Conservation (phyloP, 1,140 invertebrate species). For the Adoxophyes honmai region DNA sequence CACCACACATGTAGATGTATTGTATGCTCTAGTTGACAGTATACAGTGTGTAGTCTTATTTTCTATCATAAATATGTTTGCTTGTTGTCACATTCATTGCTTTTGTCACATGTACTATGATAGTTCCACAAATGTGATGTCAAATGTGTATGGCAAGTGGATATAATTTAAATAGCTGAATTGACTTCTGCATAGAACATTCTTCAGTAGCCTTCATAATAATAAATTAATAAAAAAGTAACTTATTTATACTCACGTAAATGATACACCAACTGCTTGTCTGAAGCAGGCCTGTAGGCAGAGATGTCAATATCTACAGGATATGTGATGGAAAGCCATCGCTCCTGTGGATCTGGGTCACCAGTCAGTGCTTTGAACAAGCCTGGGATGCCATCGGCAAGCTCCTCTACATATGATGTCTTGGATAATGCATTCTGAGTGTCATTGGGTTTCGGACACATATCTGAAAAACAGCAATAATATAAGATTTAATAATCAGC, state of each 20-base stretch:
- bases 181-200: too few relatives aligned
- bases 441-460: slow-evolving; percentile 92
- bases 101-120: too few relatives aligned
- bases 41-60: too few relatives aligned
- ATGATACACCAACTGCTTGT: slow-evolving; percentile 84
- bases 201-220: neutral
- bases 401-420: slow-evolving; percentile 92
- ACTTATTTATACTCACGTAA: slow-evolving; percentile 78
- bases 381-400: slow-evolving; percentile 88
- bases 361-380: slow-evolving; percentile 90
- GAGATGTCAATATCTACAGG: slow-evolving; percentile 81
- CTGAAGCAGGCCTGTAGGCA: slow-evolving; percentile 56
- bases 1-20: too few relatives aligned
- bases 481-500: neutral
- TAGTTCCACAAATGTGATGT: too few relatives aligned
- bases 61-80: too few relatives aligned
- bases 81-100: too few relatives aligned
- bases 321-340: slow-evolving; percentile 89
- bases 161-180: too few relatives aligned
- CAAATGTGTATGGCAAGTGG: too few relatives aligned
- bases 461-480: slow-evolving; percentile 78
- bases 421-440: slow-evolving; percentile 83
- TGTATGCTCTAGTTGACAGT: too few relatives aligned
- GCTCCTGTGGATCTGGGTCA: slow-evolving; percentile 83
- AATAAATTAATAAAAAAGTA: slow-evolving; percentile 8